Evolutionary conservation across 2,113 vertebrate species (phyloP).

Genomic region (Takifugu bimaculatus): DNA sequence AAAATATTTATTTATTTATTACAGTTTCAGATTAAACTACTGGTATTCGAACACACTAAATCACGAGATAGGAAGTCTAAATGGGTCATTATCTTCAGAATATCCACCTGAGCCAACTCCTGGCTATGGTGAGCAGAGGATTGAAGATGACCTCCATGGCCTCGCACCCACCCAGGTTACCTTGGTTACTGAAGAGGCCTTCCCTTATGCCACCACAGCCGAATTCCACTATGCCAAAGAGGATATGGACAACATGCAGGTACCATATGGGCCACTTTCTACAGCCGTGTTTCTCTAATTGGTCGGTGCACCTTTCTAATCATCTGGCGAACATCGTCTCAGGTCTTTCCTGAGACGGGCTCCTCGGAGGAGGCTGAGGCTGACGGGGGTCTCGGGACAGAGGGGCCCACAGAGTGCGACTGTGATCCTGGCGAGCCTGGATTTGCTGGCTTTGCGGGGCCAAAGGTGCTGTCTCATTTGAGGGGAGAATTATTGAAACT

Average conservation of each 20-base stretch:
- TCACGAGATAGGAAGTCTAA: background rate
- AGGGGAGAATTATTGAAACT: too few species aligned
- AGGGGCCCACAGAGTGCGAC: slow-evolving; percentile 60
- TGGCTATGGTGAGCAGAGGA: slow-evolving; percentile 55
- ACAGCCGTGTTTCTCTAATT: too few species aligned
- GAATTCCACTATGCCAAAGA: slow-evolving; percentile 74
- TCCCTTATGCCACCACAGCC: slow-evolving; percentile 60
- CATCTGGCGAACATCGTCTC: background rate
- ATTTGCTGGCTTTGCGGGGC: slow-evolving; percentile 67
- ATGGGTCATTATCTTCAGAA: slow-evolving; percentile 17
- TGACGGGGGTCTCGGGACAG: slow-evolving; percentile 39
- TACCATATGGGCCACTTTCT: background rate
- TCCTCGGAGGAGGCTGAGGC: slow-evolving; percentile 16
- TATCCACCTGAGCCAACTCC: slow-evolving; percentile 56
- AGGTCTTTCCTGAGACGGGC: slow-evolving; percentile 54
- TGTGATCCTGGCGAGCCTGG: slow-evolving; percentile 71
- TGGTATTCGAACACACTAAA: too few species aligned
- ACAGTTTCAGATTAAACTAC: too few species aligned
- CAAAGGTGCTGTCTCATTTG: slow-evolving; percentile 57
- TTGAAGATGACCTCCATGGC: slow-evolving; percentile 53
- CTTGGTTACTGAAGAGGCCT: slow-evolving; percentile 74
- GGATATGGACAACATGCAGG: slow-evolving; percentile 66
- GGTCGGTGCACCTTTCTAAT: too few species aligned
- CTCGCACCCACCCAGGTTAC: slow-evolving; percentile 59
- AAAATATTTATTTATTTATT: too few species aligned